These are phyloP conservation scores for Cryptoblepharus egeriae DNA, from an alignment of 2,797 vertebrate genomes.

Conservation along the genomic window DNA sequence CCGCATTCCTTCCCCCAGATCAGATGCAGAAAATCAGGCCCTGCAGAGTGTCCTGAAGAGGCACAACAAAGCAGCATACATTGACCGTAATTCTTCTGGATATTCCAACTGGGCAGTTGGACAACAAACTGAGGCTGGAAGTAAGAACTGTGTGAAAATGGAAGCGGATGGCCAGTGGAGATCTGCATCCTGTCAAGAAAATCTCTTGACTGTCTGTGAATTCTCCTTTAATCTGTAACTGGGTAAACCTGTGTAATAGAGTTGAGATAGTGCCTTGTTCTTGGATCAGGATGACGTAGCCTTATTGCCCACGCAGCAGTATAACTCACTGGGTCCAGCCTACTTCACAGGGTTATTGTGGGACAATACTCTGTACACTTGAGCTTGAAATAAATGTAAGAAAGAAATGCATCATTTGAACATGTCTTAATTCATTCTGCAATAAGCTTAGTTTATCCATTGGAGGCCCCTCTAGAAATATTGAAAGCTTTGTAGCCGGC, in stretches of 20 bases:
- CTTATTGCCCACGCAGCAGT: background rate
- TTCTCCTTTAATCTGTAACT: background rate
- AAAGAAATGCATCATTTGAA: constrained; percentile 9
- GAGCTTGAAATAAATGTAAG: background rate
- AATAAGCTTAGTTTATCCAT: background rate
- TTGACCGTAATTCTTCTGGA: background rate
- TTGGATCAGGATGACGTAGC: background rate
- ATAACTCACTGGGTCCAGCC: background rate
- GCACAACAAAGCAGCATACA: background rate
- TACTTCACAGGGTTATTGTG: background rate
- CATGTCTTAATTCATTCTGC: background rate
- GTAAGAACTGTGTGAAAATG: background rate
- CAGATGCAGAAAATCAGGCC: background rate
- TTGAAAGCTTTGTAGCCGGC: background rate
- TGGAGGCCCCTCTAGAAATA: background rate
- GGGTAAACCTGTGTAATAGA: background rate
- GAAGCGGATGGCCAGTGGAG: constrained; percentile 1
- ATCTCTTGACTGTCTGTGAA: constrained; percentile 9
- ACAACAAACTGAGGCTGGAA: background rate
- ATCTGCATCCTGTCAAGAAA: background rate
- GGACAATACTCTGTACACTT: background rate
- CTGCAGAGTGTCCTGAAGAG: background rate
- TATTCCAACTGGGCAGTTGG: constrained; percentile 14
- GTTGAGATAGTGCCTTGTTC: background rate
- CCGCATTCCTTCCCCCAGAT: constrained; percentile 24